Evolutionary conservation across 2,888 invertebrate genomes (phyloP).

Genomic region (Cecidostiba fungosa): DNA sequence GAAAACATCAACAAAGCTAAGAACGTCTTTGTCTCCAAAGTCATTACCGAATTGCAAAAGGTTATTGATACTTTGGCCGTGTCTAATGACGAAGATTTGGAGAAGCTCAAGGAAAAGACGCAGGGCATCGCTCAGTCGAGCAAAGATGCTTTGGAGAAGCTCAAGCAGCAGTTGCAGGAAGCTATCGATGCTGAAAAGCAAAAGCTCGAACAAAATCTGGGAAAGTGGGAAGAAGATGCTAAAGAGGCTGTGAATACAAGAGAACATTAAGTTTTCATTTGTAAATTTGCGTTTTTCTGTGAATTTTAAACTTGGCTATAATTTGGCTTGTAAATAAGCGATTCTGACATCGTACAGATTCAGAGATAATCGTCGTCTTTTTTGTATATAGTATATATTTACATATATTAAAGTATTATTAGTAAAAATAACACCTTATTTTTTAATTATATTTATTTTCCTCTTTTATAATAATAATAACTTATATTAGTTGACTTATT

Average conservation of each 20-base stretch:
- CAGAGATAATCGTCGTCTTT: too few species aligned
- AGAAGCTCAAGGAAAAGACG: slow-evolving; percentile 14
- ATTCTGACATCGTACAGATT: too few species aligned
- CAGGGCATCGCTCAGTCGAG: not conserved
- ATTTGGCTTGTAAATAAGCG: too few species aligned
- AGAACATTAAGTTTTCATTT: not conserved
- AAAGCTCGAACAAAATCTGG: slow-evolving; percentile 15
- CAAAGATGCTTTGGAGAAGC: slow-evolving; percentile 28
- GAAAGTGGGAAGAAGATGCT: slow-evolving; percentile 23
- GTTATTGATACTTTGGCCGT: not conserved
- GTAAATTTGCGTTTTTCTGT: too few species aligned
- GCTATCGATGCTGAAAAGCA: slow-evolving; percentile 38
- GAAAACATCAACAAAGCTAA: slow-evolving; percentile 1
- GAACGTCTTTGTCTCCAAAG: not conserved
- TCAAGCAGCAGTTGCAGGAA: slow-evolving; percentile 24
- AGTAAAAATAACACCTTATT: too few species aligned
- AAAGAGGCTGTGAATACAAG: not conserved
- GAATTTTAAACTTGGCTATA: too few species aligned
- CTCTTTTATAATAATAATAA: too few species aligned
- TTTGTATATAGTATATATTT: too few species aligned
- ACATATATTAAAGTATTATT: too few species aligned
- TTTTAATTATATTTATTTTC: too few species aligned
- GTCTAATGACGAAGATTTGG: not conserved
- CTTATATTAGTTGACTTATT: too few species aligned
- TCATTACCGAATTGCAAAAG: slow-evolving; percentile 21